A percentile compares a stretch with the other conserved stretches of the same genome.
Conservation (phyloP, 2,888 invertebrate species). For the Chloromyia formosa region DNA sequence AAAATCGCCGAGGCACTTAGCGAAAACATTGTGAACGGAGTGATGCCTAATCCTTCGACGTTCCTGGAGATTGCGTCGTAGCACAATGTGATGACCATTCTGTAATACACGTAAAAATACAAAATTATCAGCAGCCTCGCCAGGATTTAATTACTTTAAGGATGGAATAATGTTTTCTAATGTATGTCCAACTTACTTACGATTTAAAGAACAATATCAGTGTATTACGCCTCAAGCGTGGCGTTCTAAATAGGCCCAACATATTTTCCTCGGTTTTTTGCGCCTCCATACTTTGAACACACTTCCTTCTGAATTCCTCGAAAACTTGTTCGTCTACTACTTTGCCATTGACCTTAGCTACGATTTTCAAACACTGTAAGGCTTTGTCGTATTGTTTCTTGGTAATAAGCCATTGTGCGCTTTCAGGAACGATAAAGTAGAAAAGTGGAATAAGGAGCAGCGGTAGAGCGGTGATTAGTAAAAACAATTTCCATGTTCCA, state of each 20-base stretch:
- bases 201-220: conserved; percentile 66
- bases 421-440: conserved; percentile 69
- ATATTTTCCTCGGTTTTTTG: conserved; percentile 59
- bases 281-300: conserved; percentile 53
- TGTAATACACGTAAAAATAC: conserved; percentile 52
- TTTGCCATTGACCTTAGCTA: conserved; percentile 67
- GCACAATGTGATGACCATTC: conserved; percentile 66
- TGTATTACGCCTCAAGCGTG: conserved; percentile 64
- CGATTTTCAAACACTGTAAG: conserved; percentile 64
- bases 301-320: conserved; percentile 57
- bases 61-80: conserved; percentile 67
- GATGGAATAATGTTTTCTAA: too few relatives aligned
- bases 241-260: conserved; percentile 66
- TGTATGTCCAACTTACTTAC: conserved; percentile 57
- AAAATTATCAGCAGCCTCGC: not conserved
- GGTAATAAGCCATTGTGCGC: conserved; percentile 70
- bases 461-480: conserved; percentile 66
- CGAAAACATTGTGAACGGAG: conserved; percentile 65
- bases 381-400: conserved; percentile 66
- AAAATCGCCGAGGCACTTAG: conserved; percentile 64
- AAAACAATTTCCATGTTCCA: conserved; percentile 66
- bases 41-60: conserved; percentile 63
- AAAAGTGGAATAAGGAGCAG: conserved; percentile 64
- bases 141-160: too few relatives aligned
- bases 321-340: conserved; percentile 59